Evolutionary conservation across 2,113 vertebrate species (phyloP), one percentile per base, ranked within the genome.

Genomic region (Sylvia atricapilla): DNA sequence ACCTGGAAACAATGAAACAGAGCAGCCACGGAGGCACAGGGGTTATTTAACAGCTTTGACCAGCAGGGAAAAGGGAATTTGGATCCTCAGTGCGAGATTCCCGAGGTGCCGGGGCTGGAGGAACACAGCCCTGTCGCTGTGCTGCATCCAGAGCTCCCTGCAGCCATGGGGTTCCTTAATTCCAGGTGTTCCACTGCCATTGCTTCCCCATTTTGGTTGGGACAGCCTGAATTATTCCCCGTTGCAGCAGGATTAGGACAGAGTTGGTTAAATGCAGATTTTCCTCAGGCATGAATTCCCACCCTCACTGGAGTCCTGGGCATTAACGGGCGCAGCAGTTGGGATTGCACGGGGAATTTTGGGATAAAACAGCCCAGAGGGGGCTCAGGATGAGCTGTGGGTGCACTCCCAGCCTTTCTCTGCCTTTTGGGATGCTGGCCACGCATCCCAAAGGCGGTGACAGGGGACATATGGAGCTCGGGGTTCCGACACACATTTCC

Each of bases 1-100:
- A 94, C 92, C 90, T 96, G 92, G 94, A 92, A 89, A 33, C 86
- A 84, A 95, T 55, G 66, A 94, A 89, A 13, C 21, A 59, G 46
- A 90, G 73, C 49, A 59, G 86, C 88, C 90, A 84, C 10, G 3
- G 72, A 89, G 82, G 62, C 64, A 52, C 30, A 77, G n/a, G 58
- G 10, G 3, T 7, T 90, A 68, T 67, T 69, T 31, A 76, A 76
- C n/a, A 22, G 14, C 25, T 49, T 41, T 41, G 56, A 14, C 7
- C 63, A 49, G 64, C 73, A 64, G 58, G 33, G 21, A n/a, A 31
- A 43, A 46, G 15, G 21, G 28, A 21, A 41, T 52, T 41, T 70
- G 50, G 43, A 22, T 4, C 47, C 8, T 39, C 7, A 0, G 37
- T 6, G 10, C 0, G 3, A 68, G 35, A 31, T 31, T 73, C 13